Evolutionary conservation across 2,797 vertebrate genomes (phyloP).

Genomic region (Cuniculus paca): DNA sequence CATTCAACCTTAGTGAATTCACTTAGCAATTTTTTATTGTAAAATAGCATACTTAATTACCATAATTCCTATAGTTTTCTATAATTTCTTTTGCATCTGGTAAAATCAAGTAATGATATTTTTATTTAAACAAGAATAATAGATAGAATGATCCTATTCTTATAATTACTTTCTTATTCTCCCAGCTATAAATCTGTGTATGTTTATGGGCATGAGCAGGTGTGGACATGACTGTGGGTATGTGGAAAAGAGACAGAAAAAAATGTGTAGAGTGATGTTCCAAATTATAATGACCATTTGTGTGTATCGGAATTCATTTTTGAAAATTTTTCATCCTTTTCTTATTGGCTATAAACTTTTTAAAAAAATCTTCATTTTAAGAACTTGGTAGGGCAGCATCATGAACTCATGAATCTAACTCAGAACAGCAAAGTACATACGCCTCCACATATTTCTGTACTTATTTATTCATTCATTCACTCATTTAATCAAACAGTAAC

Average conservation of each 20-base stretch:
- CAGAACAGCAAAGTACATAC: slow-evolving; percentile 37
- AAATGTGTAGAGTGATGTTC: background rate
- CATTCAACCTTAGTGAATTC: slow-evolving; percentile 52
- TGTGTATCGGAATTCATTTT: background rate
- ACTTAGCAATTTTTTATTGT: slow-evolving; percentile 28
- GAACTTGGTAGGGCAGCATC: background rate
- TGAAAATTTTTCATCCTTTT: slow-evolving; percentile 13
- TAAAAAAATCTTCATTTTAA: slow-evolving; percentile 49
- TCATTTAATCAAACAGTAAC: slow-evolving; percentile 61
- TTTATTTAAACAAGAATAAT: slow-evolving; percentile 44
- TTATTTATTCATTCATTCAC: slow-evolving; percentile 27
- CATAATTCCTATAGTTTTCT: slow-evolving; percentile 20
- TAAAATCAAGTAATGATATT: slow-evolving; percentile 22
- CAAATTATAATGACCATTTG: slow-evolving; percentile 38
- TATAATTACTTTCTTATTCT: slow-evolving; percentile 22
- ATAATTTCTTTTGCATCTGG: slow-evolving; percentile 6
- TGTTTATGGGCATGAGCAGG: background rate
- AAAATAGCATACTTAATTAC: background rate
- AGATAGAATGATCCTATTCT: background rate
- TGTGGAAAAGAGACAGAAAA: background rate
- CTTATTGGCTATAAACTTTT: background rate
- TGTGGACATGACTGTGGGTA: background rate
- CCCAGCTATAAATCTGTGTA: background rate
- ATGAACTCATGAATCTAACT: slow-evolving; percentile 54
- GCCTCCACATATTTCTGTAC: slow-evolving; percentile 18